These are phyloP conservation scores for Bettongia penicillata DNA, from an alignment of 2,113 vertebrate genomes.

Conservation along the genomic window DNA sequence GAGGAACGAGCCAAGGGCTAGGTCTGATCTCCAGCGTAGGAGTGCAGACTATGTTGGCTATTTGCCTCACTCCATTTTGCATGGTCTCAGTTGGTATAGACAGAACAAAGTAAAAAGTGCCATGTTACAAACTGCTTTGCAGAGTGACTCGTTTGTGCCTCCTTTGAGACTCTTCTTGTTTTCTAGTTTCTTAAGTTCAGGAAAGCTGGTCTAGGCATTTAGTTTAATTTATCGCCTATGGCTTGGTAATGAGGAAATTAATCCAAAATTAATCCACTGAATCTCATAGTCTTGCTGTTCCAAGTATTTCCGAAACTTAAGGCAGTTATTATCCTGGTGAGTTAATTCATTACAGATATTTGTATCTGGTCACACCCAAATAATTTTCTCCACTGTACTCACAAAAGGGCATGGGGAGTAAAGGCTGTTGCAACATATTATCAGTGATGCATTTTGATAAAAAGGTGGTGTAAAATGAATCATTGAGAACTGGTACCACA, in stretches of 20 bases:
- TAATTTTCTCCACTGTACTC: neutral
- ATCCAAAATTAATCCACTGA: conserved; percentile 10
- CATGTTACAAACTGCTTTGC: neutral
- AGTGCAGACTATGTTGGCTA: neutral
- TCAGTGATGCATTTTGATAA: neutral
- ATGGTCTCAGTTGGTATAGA: neutral
- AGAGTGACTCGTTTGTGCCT: neutral
- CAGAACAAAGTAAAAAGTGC: neutral
- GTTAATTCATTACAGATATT: conserved; percentile 1
- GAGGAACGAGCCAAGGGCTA: neutral
- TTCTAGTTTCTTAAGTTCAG: neutral
- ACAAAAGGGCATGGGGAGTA: neutral
- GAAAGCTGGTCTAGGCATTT: neutral
- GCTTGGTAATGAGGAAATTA: neutral
- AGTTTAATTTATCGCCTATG: conserved; percentile 1
- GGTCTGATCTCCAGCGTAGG: neutral
- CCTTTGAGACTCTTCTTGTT: conserved; percentile 1
- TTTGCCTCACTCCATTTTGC: neutral
- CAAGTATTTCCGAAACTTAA: neutral
- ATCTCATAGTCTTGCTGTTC: neutral
- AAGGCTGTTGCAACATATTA: neutral
- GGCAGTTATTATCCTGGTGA: neutral
- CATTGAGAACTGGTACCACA: neutral
- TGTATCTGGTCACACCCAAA: neutral
- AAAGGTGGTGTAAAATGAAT: neutral